phyloP scores from a whole-genome alignment of 2,797 vertebrate genomes.

The Sebastes matsubarae region DNA sequence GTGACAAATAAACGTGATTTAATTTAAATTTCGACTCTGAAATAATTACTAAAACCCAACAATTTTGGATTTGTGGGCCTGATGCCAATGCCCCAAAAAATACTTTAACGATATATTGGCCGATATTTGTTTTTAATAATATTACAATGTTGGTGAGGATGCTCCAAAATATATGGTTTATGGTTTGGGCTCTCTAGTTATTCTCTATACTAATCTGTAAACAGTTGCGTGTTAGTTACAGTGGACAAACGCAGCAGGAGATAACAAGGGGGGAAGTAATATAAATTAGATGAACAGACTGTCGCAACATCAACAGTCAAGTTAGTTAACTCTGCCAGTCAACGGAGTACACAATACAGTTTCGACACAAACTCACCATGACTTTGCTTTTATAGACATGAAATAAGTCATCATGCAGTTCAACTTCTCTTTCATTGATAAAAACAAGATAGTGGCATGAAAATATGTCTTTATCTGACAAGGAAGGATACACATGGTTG shows the following conservation, averaged over 20 bases:
- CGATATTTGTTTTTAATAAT: too few relatives aligned
- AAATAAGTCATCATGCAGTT: not conserved
- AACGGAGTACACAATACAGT: not conserved
- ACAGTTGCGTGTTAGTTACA: not conserved
- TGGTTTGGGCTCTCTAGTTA: not conserved
- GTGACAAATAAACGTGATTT: too few relatives aligned
- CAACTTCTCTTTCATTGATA: conserved; percentile 28
- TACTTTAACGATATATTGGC: too few relatives aligned
- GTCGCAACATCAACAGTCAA: conserved; percentile 15
- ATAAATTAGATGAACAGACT: not conserved
- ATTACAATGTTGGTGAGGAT: not conserved
- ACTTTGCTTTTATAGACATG: not conserved
- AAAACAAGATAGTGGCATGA: not conserved
- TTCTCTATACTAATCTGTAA: not conserved
- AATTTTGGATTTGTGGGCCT: too few relatives aligned
- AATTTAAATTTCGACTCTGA: too few relatives aligned
- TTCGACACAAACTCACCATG: not conserved
- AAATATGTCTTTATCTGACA: not conserved
- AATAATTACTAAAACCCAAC: too few relatives aligned
- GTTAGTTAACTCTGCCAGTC: not conserved
- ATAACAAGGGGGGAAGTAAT: conserved; percentile 47
- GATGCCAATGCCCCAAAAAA: too few relatives aligned
- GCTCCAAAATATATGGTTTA: not conserved
- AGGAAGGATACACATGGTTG: conserved; percentile 97
- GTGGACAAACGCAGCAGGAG: not conserved